These are phyloP conservation scores for Aurelia aurita DNA, from an alignment of 30 jellyfish, hydroid and myxozoan genomes.

Conservation along the genomic window DNA sequence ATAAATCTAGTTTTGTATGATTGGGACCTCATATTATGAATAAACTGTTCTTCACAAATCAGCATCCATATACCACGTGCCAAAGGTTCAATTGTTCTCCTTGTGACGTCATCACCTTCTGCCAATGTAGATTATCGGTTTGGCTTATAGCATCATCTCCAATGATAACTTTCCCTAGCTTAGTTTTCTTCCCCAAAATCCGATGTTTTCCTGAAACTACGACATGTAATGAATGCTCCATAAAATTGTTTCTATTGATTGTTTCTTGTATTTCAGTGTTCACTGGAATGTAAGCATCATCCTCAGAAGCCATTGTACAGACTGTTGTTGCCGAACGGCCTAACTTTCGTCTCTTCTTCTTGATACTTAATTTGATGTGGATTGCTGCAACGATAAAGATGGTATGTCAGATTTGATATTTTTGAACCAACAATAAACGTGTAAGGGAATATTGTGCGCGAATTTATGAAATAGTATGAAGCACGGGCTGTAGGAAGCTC, in stretches of 20 bases:
- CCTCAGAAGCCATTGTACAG: constrained; percentile 12
- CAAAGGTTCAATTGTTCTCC: constrained; percentile 41
- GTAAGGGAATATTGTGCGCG: background rate
- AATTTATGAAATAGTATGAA: too few species aligned
- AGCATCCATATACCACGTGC: constrained; percentile 49
- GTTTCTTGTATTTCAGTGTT: constrained; percentile 37
- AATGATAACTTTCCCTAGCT: constrained; percentile 36
- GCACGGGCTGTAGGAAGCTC: too few species aligned
- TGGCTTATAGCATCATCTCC: constrained; percentile 33
- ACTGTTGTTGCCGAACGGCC: background rate
- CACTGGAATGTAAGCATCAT: constrained; percentile 11
- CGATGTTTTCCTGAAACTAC: constrained; percentile 50
- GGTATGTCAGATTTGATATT: background rate
- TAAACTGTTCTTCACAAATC: background rate
- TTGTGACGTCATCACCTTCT: constrained; percentile 16
- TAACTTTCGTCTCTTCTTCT: constrained; percentile 47
- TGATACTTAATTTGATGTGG: constrained; percentile 34
- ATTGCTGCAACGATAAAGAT: constrained; percentile 20
- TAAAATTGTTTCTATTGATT: background rate
- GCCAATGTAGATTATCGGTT: constrained; percentile 43
- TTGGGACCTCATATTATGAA: too few species aligned
- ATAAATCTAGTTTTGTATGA: too few species aligned
- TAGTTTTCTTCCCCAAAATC: constrained; percentile 31
- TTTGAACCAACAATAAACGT: background rate
- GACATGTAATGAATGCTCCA: constrained; percentile 48